Evolutionary conservation across 1,140 invertebrate genomes (phyloP).

Genomic region (Macrocentrus cingulum): DNA sequence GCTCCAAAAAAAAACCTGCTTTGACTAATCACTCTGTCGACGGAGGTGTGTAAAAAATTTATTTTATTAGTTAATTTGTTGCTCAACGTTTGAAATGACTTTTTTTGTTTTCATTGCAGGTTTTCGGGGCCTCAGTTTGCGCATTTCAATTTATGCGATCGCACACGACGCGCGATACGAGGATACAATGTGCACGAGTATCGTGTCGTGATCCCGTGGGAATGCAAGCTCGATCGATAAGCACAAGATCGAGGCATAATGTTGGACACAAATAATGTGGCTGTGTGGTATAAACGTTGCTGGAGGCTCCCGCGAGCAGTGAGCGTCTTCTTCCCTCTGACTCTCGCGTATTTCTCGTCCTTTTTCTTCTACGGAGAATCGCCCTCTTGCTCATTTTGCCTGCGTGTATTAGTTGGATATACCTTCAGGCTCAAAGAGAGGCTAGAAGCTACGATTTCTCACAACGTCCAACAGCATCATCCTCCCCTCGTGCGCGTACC

Average conservation of each 20-base stretch:
- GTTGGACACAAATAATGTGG: slow-evolving; percentile 24
- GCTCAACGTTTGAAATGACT: too few relatives aligned
- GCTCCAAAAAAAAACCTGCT: too few relatives aligned
- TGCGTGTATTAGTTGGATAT: background rate
- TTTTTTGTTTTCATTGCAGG: too few relatives aligned
- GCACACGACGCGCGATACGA: too few relatives aligned
- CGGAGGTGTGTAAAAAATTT: too few relatives aligned
- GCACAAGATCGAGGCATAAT: slow-evolving; percentile 21
- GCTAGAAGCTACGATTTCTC: slow-evolving; percentile 16
- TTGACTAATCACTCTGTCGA: too few relatives aligned
- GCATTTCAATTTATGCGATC: background rate
- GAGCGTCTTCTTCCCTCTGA: slow-evolving; percentile 18
- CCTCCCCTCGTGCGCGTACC: slow-evolving; percentile 14
- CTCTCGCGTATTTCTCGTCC: slow-evolving; percentile 12
- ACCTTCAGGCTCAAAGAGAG: background rate
- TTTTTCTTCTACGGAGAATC: slow-evolving; percentile 15
- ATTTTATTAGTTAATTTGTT: too few relatives aligned
- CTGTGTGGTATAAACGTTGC: slow-evolving; percentile 35
- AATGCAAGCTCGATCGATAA: slow-evolving; percentile 31
- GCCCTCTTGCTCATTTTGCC: background rate
- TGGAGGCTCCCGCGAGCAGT: slow-evolving; percentile 22
- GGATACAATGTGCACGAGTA: too few relatives aligned
- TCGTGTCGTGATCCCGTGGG: slow-evolving; percentile 33
- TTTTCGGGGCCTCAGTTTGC: too few relatives aligned
- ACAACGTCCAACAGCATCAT: slow-evolving; percentile 5